These are phyloP conservation scores for Tromatobia lineatoria DNA, from an alignment of 2,888 invertebrate genomes.

Conservation along the genomic window DNA sequence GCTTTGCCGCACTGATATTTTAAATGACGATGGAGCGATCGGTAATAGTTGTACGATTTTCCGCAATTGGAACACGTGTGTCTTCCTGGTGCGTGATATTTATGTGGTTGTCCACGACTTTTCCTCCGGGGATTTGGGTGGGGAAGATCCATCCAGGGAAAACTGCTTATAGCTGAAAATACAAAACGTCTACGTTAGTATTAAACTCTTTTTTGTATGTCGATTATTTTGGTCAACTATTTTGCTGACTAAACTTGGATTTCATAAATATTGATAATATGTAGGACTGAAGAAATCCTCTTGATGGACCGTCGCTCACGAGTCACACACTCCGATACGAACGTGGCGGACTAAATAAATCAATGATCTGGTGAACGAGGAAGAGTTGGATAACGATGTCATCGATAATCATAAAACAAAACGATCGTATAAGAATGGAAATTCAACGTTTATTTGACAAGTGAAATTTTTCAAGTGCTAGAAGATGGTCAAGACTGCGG, in stretches of 20 bases:
- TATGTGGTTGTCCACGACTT: neutral
- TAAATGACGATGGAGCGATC: constrained; percentile 62
- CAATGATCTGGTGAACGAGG: neutral
- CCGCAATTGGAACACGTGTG: constrained; percentile 47
- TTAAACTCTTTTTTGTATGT: neutral
- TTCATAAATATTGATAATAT: no score
- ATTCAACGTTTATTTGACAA: constrained; percentile 29
- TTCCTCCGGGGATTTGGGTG: neutral
- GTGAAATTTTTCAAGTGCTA: neutral
- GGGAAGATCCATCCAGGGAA: neutral
- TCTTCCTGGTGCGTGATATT: neutral
- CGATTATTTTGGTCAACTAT: neutral
- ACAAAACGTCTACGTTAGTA: neutral
- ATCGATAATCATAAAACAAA: neutral
- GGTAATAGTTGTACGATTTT: constrained; percentile 38
- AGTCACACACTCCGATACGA: no score
- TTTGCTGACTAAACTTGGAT: neutral
- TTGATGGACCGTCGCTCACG: no score
- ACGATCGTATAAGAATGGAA: neutral
- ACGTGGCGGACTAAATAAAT: no score
- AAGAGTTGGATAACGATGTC: neutral
- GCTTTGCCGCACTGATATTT: constrained; percentile 77
- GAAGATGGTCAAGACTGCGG: constrained; percentile 51
- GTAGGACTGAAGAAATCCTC: no score
- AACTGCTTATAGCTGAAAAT: neutral